These are phyloP conservation scores for Hetaerina titia DNA, from an alignment of 2,888 invertebrate genomes.

Conservation along the genomic window DNA sequence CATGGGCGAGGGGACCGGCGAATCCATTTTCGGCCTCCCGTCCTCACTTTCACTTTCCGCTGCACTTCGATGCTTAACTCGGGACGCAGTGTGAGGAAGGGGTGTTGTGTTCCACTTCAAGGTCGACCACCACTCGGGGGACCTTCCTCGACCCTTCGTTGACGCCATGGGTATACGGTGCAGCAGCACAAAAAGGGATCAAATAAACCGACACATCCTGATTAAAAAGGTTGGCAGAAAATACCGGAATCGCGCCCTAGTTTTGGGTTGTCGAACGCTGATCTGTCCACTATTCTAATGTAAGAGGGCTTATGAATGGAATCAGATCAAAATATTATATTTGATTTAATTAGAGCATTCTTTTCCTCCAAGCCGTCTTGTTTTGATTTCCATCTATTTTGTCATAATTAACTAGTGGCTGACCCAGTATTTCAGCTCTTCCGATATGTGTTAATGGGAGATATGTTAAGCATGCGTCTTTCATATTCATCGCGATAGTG, in stretches of 20 bases:
- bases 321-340: no score
- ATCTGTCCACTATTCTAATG: not conserved
- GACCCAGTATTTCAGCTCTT: no score
- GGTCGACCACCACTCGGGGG: not conserved
- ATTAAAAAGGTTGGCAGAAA: not conserved
- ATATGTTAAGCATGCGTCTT: no score
- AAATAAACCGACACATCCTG: not conserved
- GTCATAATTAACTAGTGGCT: no score
- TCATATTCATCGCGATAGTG: no score
- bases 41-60: not conserved
- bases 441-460: no score
- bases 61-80: not conserved
- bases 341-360: no score
- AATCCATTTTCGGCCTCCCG: not conserved
- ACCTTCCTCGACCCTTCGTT: not conserved
- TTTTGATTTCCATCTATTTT: no score
- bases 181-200: not conserved
- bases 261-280: not conserved
- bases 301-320: no score
- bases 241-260: not conserved
- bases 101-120: not conserved
- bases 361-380: no score
- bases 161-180: not conserved
- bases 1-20: not conserved
- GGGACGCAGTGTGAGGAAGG: not conserved